A percentile compares a stretch with the other conserved stretches of the same genome.
Conservation (phyloP, 2,888 invertebrate genomes). For the Sabellastarte sp. region DNA sequence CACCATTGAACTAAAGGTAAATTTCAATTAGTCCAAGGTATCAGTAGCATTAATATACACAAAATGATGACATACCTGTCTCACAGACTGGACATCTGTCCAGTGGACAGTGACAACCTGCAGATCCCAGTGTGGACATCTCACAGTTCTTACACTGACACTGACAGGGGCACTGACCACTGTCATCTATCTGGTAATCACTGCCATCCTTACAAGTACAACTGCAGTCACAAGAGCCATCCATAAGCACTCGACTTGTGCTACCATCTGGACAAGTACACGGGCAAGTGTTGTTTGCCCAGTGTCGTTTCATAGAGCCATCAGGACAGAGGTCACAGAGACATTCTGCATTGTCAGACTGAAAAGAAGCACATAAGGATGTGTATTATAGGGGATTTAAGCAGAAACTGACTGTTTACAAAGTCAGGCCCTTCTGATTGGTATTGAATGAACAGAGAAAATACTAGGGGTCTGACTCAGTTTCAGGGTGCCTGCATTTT, state of each 20-base stretch:
- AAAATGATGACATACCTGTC: too few relatives aligned
- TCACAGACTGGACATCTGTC: conserved; percentile 11
- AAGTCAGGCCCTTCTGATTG: too few relatives aligned
- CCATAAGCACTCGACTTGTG: conserved; percentile 5
- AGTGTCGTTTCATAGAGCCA: conserved; percentile 1
- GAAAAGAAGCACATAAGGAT: too few relatives aligned
- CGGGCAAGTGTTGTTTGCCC: conserved; percentile 4
- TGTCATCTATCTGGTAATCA: not conserved
- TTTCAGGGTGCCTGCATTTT: too few relatives aligned
- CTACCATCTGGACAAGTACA: conserved; percentile 9
- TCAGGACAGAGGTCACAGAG: conserved; percentile 7
- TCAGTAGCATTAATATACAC: too few relatives aligned
- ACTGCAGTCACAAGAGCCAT: conserved; percentile 4
- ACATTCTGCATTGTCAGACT: too few relatives aligned
- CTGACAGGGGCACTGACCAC: conserved; percentile 9
- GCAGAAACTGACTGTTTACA: too few relatives aligned
- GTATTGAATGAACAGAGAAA: too few relatives aligned
- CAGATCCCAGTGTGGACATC: conserved; percentile 9
- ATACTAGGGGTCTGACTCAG: too few relatives aligned
- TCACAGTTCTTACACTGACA: conserved; percentile 13
- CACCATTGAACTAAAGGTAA: too few relatives aligned
- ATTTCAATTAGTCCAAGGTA: too few relatives aligned
- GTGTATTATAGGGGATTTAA: too few relatives aligned
- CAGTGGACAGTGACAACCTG: conserved; percentile 9
- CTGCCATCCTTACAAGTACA: conserved; percentile 10